A percentile compares a stretch with the other conserved stretches of the same genome.
Evolutionary conservation across 2,113 vertebrate species (phyloP).

Genomic region (Todiramphus chloris): DNA sequence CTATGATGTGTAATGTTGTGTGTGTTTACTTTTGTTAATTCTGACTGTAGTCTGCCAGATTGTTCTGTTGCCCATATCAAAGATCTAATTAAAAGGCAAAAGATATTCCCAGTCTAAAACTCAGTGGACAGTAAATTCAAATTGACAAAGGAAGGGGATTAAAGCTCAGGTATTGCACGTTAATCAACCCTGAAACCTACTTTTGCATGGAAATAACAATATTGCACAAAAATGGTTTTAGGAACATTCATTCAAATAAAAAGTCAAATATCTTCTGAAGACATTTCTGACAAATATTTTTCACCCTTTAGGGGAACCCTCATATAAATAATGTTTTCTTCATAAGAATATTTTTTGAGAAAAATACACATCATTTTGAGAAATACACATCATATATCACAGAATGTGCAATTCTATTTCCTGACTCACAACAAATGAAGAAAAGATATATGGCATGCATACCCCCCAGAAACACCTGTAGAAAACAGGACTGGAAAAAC

Average conservation of each 20-base stretch:
- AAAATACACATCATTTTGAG: neutral
- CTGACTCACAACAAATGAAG: neutral
- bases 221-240: neutral
- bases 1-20: neutral
- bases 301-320: neutral
- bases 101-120: neutral
- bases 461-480: neutral
- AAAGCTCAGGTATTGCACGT: neutral
- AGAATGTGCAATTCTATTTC: neutral
- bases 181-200: neutral
- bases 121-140: neutral
- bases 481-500: neutral
- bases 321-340: neutral
- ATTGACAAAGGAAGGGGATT: neutral
- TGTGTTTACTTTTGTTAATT: slow-evolving; percentile 4
- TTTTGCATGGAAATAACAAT: neutral
- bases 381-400: neutral
- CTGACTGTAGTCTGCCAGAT: neutral
- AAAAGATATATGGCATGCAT: neutral
- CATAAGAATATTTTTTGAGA: neutral
- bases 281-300: neutral
- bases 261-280: neutral
- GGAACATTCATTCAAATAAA: neutral
- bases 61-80: neutral
- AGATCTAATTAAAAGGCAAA: slow-evolving; percentile 20